A percentile compares a stretch with the other conserved stretches of the same genome.
These are phyloP conservation scores for Triplophysa rosa DNA, from an alignment of 2,113 vertebrate species.

Conservation along the genomic window DNA sequence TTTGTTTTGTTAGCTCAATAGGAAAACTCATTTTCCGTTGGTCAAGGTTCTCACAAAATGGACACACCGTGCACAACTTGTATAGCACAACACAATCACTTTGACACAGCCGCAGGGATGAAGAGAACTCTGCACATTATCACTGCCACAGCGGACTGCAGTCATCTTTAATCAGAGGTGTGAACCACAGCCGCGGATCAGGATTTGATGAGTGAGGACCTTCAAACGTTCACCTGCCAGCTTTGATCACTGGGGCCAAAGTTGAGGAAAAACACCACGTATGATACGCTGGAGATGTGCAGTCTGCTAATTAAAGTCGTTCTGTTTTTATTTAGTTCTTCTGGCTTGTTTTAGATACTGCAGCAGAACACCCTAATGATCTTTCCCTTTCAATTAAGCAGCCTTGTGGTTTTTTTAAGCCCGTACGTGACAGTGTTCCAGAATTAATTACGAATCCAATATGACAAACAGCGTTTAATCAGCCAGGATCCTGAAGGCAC, in stretches of 20 bases:
- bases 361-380: constrained; percentile 41
- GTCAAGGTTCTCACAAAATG: background rate
- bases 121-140: constrained; percentile 19
- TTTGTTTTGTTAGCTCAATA: background rate
- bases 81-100: constrained; percentile 25
- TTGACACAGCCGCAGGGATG: constrained; percentile 3
- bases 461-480: constrained; percentile 22
- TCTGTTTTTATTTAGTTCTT: constrained; percentile 48
- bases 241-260: constrained; percentile 25
- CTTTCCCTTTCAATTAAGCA: constrained; percentile 54
- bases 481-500: constrained; percentile 17
- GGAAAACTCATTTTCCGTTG: background rate
- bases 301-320: constrained; percentile 39
- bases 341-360: constrained; percentile 20
- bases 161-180: constrained; percentile 30
- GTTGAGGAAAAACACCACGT: constrained; percentile 38
- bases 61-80: background rate
- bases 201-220: constrained; percentile 10
- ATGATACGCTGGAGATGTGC: constrained; percentile 27
- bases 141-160: constrained; percentile 4
- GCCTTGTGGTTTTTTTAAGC: constrained; percentile 31
- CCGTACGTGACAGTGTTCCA: constrained; percentile 28
- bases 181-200: constrained; percentile 16
- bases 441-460: constrained; percentile 52
- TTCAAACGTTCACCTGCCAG: background rate